These are phyloP conservation scores for Equus quagga DNA, from an alignment of 2,113 vertebrate genomes.

Conservation along the genomic window DNA sequence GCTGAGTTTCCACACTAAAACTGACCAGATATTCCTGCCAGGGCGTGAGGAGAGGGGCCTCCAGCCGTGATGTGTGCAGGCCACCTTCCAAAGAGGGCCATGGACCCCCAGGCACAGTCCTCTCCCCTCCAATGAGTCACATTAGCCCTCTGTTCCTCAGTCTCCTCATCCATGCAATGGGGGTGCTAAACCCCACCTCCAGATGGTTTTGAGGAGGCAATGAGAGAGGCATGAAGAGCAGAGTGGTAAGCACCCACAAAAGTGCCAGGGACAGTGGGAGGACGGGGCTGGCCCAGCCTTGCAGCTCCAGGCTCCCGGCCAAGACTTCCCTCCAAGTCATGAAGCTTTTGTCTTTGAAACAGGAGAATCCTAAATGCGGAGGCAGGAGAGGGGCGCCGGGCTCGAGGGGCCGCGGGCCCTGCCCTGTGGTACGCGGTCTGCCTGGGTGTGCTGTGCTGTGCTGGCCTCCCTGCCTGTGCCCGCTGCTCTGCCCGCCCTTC, in stretches of 20 bases:
- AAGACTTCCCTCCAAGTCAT: constrained; percentile 64
- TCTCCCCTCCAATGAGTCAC: background rate
- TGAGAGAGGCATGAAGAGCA: background rate
- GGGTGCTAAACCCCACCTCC: background rate
- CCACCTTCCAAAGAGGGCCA: background rate
- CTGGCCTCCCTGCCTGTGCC: constrained; percentile 1
- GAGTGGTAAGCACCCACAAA: background rate
- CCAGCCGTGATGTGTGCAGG: accelerated
- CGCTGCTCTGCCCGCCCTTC: background rate
- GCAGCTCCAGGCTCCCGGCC: background rate
- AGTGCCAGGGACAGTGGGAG: background rate
- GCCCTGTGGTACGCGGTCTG: constrained; percentile 91
- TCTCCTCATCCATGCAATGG: background rate
- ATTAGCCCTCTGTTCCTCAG: background rate
- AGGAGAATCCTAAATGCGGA: constrained; percentile 80
- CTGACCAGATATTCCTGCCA: background rate
- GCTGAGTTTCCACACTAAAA: background rate
- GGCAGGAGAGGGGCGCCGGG: constrained; percentile 83
- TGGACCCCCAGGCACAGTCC: background rate
- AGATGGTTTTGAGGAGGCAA: background rate
- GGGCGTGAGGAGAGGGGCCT: background rate
- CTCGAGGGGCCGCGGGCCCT: constrained; percentile 84
- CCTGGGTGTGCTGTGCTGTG: constrained; percentile 58
- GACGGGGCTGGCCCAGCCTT: background rate
- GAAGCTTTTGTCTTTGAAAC: constrained; percentile 86